Conservation (phyloP, 2,888 invertebrate species). For the Oxycera nigricornis region DNA sequence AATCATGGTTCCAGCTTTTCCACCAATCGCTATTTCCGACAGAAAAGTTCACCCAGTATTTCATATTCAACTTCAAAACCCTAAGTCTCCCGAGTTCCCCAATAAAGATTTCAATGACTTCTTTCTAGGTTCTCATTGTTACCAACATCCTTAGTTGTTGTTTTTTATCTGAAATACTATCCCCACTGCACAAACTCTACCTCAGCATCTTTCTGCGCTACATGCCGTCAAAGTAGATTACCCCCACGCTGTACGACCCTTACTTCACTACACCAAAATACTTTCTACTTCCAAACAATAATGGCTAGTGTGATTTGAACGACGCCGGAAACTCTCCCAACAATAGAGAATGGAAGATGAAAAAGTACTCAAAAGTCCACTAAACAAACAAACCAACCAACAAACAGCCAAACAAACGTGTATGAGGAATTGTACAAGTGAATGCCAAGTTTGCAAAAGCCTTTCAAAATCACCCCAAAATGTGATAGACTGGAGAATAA, state of each 20-base stretch:
- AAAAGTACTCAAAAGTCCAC: slow-evolving; percentile 25
- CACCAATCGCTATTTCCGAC: no score
- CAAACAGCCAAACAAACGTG: slow-evolving; percentile 19
- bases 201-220: neutral
- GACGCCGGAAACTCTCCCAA: slow-evolving; percentile 2
- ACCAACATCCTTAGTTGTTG: no score
- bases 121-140: no score
- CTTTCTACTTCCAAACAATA: neutral
- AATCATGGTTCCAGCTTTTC: no score
- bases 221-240: neutral
- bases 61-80: no score
- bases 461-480: slow-evolving; percentile 28
- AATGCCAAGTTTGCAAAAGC: neutral
- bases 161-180: no score
- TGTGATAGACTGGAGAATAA: slow-evolving; percentile 29
- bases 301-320: neutral
- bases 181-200: no score
- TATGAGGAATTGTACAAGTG: neutral
- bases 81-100: no score
- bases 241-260: neutral
- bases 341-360: slow-evolving; percentile 29
- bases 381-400: slow-evolving; percentile 29
- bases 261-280: neutral
- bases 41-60: no score
- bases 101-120: no score